phyloP scores from a whole-genome alignment of 2,113 vertebrate genomes.

The Sceloporus undulatus region DNA sequence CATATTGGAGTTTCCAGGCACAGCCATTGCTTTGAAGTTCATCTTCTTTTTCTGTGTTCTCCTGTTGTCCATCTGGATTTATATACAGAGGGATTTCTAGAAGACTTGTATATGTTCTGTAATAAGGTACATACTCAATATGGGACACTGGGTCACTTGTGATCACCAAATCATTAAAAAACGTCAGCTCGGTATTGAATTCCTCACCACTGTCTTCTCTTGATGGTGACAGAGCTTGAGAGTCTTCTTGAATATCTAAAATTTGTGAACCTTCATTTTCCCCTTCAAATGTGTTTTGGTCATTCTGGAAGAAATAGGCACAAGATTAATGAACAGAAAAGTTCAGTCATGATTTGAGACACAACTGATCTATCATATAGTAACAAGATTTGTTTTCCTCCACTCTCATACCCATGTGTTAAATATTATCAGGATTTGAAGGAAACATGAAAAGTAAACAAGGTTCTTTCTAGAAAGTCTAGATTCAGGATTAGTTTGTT shows the following conservation, averaged over 20 bases:
- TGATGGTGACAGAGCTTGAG: rapidly evolving
- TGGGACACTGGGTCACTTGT: background rate
- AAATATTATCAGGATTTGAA: no score
- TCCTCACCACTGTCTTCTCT: background rate
- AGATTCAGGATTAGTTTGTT: no score
- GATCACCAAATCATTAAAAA: conserved; percentile 5
- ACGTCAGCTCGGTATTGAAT: background rate
- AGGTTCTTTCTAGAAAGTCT: no score
- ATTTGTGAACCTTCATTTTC: rapidly evolving
- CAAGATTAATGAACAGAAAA: background rate
- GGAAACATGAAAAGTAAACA: no score
- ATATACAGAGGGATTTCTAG: background rate
- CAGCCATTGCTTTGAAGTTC: background rate
- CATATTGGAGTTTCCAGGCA: background rate
- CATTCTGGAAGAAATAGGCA: conserved; percentile 52
- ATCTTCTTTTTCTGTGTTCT: background rate
- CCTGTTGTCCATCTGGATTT: background rate
- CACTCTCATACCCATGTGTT: no score
- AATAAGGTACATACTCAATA: conserved; percentile 57
- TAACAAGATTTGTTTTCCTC: background rate
- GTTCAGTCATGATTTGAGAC: background rate
- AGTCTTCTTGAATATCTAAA: background rate
- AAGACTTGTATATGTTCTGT: conserved; percentile 32
- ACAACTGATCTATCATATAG: background rate
- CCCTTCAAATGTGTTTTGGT: conserved; percentile 16